Conservation (phyloP, 2,888 invertebrate genomes). For the Cenopis cana region DNA sequence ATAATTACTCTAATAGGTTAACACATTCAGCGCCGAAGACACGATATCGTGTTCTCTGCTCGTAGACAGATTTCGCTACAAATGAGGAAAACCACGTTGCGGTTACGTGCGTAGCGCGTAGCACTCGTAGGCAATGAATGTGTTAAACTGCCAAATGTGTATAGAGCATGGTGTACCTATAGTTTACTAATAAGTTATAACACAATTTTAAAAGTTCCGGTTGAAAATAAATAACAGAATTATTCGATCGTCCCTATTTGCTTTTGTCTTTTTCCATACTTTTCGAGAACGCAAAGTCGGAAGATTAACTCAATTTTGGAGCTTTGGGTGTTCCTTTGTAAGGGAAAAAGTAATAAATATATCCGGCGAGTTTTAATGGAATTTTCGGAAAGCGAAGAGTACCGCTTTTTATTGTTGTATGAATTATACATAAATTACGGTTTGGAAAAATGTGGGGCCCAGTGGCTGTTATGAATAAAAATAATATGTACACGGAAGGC, state of each 20-base stretch:
- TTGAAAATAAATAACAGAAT: slow-evolving; percentile 51
- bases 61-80: too few relatives aligned
- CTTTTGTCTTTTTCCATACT: slow-evolving; percentile 57
- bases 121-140: too few relatives aligned
- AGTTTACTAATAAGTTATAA: too few relatives aligned
- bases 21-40: too few relatives aligned
- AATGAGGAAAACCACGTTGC: too few relatives aligned
- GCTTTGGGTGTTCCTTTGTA: slow-evolving; percentile 63
- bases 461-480: slow-evolving; percentile 48
- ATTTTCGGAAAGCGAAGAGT: slow-evolving; percentile 58
- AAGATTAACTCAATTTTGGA: slow-evolving; percentile 71
- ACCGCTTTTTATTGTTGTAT: slow-evolving; percentile 50
- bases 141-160: too few relatives aligned
- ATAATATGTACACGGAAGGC: slow-evolving; percentile 44
- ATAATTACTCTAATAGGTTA: too few relatives aligned
- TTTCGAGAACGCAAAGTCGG: slow-evolving; percentile 62
- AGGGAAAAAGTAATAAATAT: slow-evolving; percentile 56
- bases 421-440: slow-evolving; percentile 57
- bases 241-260: slow-evolving; percentile 63
- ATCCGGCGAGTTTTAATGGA: slow-evolving; percentile 62
- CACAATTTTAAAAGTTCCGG: slow-evolving; percentile 25
- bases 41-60: too few relatives aligned
- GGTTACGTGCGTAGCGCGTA: too few relatives aligned
- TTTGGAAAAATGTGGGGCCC: slow-evolving; percentile 45
- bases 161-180: too few relatives aligned